A percentile compares a stretch with the other conserved stretches of the same genome.
phyloP scores from a whole-genome alignment of 1,140 invertebrate genomes.

The Pseudoatta argentina region DNA sequence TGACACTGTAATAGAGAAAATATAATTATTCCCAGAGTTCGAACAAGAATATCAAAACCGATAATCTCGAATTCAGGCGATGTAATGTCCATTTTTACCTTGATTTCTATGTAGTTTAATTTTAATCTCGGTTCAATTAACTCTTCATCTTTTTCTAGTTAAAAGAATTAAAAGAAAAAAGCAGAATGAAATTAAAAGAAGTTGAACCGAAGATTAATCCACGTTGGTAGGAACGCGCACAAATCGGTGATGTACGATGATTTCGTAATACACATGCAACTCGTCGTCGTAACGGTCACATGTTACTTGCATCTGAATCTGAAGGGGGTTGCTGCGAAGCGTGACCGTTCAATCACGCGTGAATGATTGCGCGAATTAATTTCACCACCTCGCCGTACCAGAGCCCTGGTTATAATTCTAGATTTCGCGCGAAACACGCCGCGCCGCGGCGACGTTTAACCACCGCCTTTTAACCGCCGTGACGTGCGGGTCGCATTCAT shows the following conservation, averaged over 20 bases:
- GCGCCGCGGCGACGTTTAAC: background rate
- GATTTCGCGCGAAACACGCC: conserved; percentile 14
- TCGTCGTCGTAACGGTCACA: background rate
- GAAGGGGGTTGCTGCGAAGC: conserved; percentile 6
- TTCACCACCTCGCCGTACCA: conserved; percentile 16
- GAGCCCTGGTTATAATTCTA: background rate
- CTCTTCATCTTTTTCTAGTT: no score
- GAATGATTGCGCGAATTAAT: conserved; percentile 57
- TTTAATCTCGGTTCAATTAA: no score
- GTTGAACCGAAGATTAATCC: no score
- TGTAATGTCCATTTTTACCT: no score
- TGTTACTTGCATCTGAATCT: background rate
- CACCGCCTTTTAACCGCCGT: background rate
- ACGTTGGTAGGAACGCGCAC: no score
- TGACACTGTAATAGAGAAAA: background rate
- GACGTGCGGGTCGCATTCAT: conserved; percentile 10
- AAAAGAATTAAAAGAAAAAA: no score
- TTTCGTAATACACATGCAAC: conserved; percentile 1
- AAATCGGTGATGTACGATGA: conserved; percentile 7
- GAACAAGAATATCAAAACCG: background rate
- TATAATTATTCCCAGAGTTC: background rate
- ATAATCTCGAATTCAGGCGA: background rate
- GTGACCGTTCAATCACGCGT: conserved; percentile 53
- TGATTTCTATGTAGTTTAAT: no score
- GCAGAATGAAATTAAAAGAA: no score